Percentiles rank a stretch among this genome's conserved stretches.
Conservation (phyloP, 1,140 invertebrate genomes). For the Conus betulinus region DNA sequence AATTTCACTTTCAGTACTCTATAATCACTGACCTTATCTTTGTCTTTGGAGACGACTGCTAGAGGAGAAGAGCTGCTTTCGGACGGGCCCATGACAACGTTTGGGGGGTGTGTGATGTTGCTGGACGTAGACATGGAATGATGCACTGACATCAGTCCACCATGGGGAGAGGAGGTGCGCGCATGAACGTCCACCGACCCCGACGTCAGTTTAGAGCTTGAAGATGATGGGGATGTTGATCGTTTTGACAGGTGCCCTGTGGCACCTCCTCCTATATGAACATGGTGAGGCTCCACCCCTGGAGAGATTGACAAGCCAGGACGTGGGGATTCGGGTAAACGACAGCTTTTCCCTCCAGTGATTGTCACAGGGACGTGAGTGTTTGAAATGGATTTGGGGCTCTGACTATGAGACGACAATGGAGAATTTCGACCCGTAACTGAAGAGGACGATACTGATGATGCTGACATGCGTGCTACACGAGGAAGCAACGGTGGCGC, state of each 20-base stretch:
- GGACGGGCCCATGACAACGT: slow-evolving; percentile 64
- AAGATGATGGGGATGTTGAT: slow-evolving; percentile 4
- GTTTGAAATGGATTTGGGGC: slow-evolving; percentile 45
- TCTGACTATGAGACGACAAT: slow-evolving; percentile 37
- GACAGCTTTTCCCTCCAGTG: slow-evolving; percentile 18
- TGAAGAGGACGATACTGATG: slow-evolving; percentile 39
- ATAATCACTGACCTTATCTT: slow-evolving; percentile 52
- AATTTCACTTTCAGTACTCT: too few species aligned
- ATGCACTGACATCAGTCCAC: slow-evolving; percentile 44
- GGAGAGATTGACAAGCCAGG: background rate
- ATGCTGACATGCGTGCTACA: slow-evolving; percentile 25
- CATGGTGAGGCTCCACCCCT: background rate
- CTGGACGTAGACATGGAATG: slow-evolving; percentile 61
- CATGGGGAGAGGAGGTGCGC: slow-evolving; percentile 23
- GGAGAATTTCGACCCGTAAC: slow-evolving; percentile 24
- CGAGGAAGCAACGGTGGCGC: slow-evolving; percentile 35
- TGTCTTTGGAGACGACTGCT: slow-evolving; percentile 17
- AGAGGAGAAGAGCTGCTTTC: slow-evolving; percentile 38
- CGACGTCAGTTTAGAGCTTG: slow-evolving; percentile 7
- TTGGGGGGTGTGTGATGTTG: slow-evolving; percentile 70
- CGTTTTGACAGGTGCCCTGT: background rate
- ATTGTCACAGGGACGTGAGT: slow-evolving; percentile 45
- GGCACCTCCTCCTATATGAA: slow-evolving; percentile 2
- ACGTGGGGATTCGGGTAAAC: background rate
- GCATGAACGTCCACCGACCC: background rate